Evolutionary conservation across 2,888 invertebrate species (phyloP).

Genomic region (Drosophila paranaensis): DNA sequence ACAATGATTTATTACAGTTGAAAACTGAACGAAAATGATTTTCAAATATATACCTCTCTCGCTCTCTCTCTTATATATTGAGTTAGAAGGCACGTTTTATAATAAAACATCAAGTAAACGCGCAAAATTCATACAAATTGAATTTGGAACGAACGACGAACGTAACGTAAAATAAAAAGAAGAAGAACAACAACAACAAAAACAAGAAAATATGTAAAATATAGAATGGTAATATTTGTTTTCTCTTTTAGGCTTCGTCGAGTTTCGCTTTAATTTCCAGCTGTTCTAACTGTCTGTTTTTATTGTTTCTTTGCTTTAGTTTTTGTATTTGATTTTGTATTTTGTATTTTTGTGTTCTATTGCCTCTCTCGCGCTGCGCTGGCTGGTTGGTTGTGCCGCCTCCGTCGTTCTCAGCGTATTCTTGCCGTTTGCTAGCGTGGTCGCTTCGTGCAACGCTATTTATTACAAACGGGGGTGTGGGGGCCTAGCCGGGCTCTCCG

Average conservation of each 20-base stretch:
- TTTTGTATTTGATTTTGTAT: conserved; percentile 16
- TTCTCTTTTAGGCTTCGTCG: conserved; percentile 32
- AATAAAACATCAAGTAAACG: conserved; percentile 15
- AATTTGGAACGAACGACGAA: conserved; percentile 14
- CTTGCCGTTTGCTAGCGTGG: conserved; percentile 70
- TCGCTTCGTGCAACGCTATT: conserved; percentile 69
- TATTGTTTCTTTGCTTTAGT: conserved; percentile 24
- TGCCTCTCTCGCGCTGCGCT: conserved; percentile 34
- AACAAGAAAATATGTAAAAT: neutral
- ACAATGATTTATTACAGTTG: conserved; percentile 17
- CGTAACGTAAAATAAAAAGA: conserved; percentile 5
- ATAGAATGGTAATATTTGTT: conserved; percentile 30
- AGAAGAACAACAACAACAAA: neutral
- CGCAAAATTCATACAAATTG: conserved; percentile 27
- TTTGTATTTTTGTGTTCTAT: conserved; percentile 24
- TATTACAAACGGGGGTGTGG: conserved; percentile 70
- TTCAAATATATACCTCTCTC: conserved; percentile 1
- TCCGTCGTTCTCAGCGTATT: conserved; percentile 69
- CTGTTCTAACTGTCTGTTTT: conserved; percentile 54
- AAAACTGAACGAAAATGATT: conserved; percentile 6
- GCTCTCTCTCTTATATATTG: conserved; percentile 3
- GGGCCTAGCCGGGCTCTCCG: conserved; percentile 58
- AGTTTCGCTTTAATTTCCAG: conserved; percentile 51
- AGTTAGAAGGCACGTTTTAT: conserved; percentile 47
- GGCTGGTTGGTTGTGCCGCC: conserved; percentile 31